These are phyloP conservation scores for Bombus soroeensis DNA, from an alignment of 1,140 invertebrate species.

Conservation along the genomic window DNA sequence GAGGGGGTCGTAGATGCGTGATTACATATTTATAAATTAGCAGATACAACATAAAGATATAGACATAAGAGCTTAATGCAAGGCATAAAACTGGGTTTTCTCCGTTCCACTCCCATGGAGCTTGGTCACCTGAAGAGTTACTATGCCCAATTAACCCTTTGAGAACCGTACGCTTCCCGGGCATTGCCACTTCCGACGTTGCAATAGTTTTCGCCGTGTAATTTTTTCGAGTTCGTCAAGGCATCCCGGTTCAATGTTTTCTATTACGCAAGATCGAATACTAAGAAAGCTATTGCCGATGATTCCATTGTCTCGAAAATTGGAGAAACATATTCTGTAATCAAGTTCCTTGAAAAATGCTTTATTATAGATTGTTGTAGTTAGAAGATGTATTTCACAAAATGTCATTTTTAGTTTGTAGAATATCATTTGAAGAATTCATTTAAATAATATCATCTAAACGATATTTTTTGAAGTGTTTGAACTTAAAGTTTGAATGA, in stretches of 20 bases:
- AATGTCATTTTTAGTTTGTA: too few species aligned
- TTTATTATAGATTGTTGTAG: background rate
- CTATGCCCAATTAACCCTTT: constrained; percentile 83
- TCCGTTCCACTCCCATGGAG: constrained; percentile 80
- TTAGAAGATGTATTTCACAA: background rate
- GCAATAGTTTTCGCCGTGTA: constrained; percentile 74
- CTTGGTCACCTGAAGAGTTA: constrained; percentile 80
- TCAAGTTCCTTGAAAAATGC: background rate
- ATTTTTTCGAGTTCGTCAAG: constrained; percentile 69
- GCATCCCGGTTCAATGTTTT: constrained; percentile 7
- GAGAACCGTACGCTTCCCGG: constrained; percentile 79
- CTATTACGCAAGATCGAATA: background rate
- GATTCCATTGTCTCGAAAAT: background rate
- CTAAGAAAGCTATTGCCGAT: background rate
- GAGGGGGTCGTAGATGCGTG: constrained; percentile 12
- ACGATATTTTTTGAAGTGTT: background rate
- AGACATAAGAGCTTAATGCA: constrained; percentile 52
- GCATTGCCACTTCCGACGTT: constrained; percentile 79
- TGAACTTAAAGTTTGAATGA: too few species aligned
- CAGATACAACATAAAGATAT: constrained; percentile 46
- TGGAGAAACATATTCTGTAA: background rate
- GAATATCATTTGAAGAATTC: background rate
- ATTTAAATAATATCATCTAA: too few species aligned
- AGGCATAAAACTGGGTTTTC: constrained; percentile 73
- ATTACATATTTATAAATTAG: constrained; percentile 48